Evolutionary conservation across 1,140 invertebrate genomes (phyloP).

Genomic region (Scaptomyza hsui): DNA sequence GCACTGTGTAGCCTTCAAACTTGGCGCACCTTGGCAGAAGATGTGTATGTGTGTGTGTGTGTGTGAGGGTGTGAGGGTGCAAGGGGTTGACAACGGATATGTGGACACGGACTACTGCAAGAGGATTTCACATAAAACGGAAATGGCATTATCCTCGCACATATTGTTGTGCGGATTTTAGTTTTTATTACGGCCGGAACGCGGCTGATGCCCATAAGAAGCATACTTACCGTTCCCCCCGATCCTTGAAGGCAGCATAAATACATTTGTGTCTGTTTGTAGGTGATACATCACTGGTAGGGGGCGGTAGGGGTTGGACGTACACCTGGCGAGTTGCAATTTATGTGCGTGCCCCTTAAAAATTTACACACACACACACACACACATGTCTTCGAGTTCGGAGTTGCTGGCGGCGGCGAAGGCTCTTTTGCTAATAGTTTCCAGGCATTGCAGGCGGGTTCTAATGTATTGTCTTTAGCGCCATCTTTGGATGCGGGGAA

Average conservation of each 20-base stretch:
- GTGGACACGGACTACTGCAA: slow-evolving; percentile 44
- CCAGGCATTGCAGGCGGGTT: slow-evolving; percentile 31
- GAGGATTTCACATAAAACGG: slow-evolving; percentile 82
- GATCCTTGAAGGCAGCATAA: slow-evolving; percentile 51
- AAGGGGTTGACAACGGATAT: slow-evolving; percentile 23
- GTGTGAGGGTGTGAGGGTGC: background rate
- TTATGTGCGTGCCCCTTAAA: slow-evolving; percentile 72
- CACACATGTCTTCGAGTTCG: slow-evolving; percentile 42
- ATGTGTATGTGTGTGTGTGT: slow-evolving; percentile 7
- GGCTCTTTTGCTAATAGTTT: slow-evolving; percentile 73
- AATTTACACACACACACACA: slow-evolving; percentile 50
- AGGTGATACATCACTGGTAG: slow-evolving; percentile 66
- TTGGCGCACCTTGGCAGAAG: slow-evolving; percentile 20
- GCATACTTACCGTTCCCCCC: slow-evolving; percentile 9
- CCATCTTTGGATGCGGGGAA: slow-evolving; percentile 9
- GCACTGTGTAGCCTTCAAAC: slow-evolving; percentile 33
- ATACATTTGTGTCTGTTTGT: slow-evolving; percentile 79
- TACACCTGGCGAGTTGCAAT: slow-evolving; percentile 70
- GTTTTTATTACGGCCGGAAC: slow-evolving; percentile 77
- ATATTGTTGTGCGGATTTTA: slow-evolving; percentile 83
- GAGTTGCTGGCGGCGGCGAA: background rate
- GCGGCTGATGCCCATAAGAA: slow-evolving; percentile 70
- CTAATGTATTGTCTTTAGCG: slow-evolving; percentile 42
- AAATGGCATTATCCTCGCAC: slow-evolving; percentile 82
- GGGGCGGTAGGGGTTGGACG: background rate